Percentiles rank a stretch among this genome's conserved stretches.
Evolutionary conservation across 64 coral and sea anemone species (phyloP).

Genomic region (Platygyra sinensis): DNA sequence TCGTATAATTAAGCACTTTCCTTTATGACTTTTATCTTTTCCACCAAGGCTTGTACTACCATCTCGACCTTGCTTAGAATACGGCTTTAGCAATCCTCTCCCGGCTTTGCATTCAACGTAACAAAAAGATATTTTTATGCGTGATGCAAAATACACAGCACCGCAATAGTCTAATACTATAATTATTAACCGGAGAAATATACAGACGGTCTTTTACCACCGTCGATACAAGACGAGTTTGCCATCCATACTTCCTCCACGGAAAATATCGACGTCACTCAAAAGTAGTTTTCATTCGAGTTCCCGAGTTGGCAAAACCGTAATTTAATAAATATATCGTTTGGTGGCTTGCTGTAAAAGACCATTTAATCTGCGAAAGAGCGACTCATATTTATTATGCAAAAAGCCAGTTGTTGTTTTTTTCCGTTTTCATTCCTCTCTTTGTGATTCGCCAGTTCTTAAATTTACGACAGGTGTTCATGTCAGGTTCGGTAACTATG

Average conservation of each 20-base stretch:
- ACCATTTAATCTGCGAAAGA: constrained; percentile 5
- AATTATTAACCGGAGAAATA: constrained; percentile 6
- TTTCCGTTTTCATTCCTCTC: constrained; percentile 7
- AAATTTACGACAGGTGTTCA: constrained; percentile 52
- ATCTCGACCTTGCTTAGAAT: neutral
- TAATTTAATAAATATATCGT: neutral
- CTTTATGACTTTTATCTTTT: neutral
- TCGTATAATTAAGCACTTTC: neutral
- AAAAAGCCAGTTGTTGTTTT: constrained; percentile 29
- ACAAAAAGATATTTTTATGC: neutral
- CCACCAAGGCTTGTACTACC: neutral
- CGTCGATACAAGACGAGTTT: neutral
- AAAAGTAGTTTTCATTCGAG: neutral
- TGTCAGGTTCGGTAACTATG: constrained; percentile 44
- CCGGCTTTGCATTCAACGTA: neutral
- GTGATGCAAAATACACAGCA: neutral
- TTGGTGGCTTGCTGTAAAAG: neutral
- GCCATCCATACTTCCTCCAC: no score
- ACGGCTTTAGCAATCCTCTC: neutral
- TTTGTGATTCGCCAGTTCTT: constrained; percentile 59
- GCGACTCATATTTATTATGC: constrained; percentile 29
- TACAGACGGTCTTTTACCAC: constrained; percentile 14
- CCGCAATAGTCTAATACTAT: neutral
- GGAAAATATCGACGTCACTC: neutral
- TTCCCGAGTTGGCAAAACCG: neutral